Evolutionary conservation across 2,113 vertebrate genomes (phyloP).

Genomic region (Pleuronectes platessa): DNA sequence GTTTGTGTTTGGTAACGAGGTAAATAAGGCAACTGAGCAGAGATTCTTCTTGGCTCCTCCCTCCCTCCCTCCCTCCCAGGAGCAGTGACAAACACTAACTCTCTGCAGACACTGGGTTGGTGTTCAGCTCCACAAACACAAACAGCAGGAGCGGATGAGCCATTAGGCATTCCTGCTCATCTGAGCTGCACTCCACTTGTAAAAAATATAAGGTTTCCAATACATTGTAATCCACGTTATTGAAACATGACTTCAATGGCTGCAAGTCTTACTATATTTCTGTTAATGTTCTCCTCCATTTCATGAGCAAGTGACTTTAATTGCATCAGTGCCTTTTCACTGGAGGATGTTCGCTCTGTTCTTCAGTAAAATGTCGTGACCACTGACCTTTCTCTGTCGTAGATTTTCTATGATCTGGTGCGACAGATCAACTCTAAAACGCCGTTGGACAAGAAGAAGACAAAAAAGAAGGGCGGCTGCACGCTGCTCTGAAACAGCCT

Average conservation of each 20-base stretch:
- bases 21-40: neutral
- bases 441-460: slow-evolving; percentile 99
- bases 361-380: neutral
- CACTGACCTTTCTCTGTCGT: slow-evolving; percentile 5
- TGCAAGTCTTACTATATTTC: neutral
- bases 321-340: neutral
- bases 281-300: neutral
- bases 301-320: neutral
- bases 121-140: neutral
- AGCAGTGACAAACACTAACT: neutral
- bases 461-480: slow-evolving; percentile 96
- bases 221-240: too few species aligned
- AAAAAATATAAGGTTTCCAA: too few species aligned
- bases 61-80: neutral
- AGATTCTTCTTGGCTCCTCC: neutral
- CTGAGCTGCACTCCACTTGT: too few species aligned
- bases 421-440: slow-evolving; percentile 99
- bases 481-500: slow-evolving; percentile 91
- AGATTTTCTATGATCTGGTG: slow-evolving; percentile 99
- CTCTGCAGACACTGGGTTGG: neutral
- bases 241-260: too few species aligned
- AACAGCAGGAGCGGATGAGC: neutral
- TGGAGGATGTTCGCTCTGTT: neutral
- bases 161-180: too few species aligned
- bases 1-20: neutral